phyloP scores from a whole-genome alignment of 2,888 invertebrate species.

The Acanthosepion pharaonis region DNA sequence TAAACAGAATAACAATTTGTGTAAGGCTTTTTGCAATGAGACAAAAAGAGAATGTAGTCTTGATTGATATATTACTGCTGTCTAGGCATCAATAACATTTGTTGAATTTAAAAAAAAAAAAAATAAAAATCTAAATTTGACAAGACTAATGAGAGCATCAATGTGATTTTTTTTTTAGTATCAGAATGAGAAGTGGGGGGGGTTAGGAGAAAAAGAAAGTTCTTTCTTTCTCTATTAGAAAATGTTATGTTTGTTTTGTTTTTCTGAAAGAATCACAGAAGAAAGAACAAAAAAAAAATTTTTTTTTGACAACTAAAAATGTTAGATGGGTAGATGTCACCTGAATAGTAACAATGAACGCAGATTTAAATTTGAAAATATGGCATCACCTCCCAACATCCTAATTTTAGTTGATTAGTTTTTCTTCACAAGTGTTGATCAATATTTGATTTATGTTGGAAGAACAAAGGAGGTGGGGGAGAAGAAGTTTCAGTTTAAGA shows the following conservation, averaged over 20 bases:
- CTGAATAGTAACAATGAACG: neutral
- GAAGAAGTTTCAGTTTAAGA: neutral
- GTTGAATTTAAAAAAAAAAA: neutral
- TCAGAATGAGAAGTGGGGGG: neutral
- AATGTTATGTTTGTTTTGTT: neutral
- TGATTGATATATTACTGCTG: neutral
- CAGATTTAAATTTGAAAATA: too few relatives aligned
- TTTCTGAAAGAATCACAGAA: neutral
- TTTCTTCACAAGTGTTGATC: neutral
- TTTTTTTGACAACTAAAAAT: neutral
- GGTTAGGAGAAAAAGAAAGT: neutral
- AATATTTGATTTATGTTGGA: neutral
- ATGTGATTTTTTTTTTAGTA: neutral
- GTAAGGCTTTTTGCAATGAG: neutral
- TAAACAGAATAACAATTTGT: neutral
- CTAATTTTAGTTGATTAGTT: neutral
- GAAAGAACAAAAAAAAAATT: neutral
- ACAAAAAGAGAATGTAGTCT: constrained; percentile 14
- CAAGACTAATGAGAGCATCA: constrained; percentile 33
- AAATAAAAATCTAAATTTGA: neutral
- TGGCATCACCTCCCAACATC: neutral
- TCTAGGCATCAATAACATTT: neutral
- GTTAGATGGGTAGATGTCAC: neutral
- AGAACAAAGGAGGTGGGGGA: neutral
- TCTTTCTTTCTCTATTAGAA: neutral